Base-by-base conservation (phyloP, 2,888 invertebrate genomes). In the Drosophila algonquin region DNA sequence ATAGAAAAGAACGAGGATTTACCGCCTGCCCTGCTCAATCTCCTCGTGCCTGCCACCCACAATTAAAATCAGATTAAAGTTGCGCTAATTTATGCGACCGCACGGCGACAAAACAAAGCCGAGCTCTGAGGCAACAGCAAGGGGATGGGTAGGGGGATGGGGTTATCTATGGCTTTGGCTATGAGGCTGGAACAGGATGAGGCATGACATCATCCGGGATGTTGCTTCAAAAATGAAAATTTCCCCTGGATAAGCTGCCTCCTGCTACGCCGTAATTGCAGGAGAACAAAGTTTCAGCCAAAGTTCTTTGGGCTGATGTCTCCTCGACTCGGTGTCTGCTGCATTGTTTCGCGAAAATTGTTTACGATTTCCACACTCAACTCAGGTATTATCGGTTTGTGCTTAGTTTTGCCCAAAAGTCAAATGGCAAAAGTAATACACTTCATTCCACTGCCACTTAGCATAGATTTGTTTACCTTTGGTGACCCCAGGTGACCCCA, bases 41-140 rank as follows among this genome's bases (percentile, higher is more conserved):
- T n/a, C n/a, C 35, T n/a, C 64, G 21, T 16, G 6, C 27, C 56
- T 40, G 24, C 71, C 76, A 62, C 61, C 75, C 75, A 80, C 78
- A 82, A 89, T 86, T 90, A 84, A 89, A 89, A 90, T 89, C 89
- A 87, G 89, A 89, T 89, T 86, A 90, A 89, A 90, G 80, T 87
- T 72, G 73, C 76, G 86, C 90, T 90, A 90, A 90, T 91, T 90
- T 91, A 90, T 90, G 91, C 90, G 78, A 83, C 81, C 89, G 79
- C 90, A 90, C 89, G 85, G 75, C 77, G 89, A 75, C 87, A 86
- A 78, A 87, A 80, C 87, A 87, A 88, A 81, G 77, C 75, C 74
- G 64, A 79, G 65, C 68, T 74, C 61, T 63, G 48, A 74, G 55
- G 63, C 59, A 68, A 61, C 59, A 68, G 55, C 59, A 51, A 48